Evolutionary conservation across 2,888 invertebrate species (phyloP).

Genomic region (Willowsia nigromaculata): DNA sequence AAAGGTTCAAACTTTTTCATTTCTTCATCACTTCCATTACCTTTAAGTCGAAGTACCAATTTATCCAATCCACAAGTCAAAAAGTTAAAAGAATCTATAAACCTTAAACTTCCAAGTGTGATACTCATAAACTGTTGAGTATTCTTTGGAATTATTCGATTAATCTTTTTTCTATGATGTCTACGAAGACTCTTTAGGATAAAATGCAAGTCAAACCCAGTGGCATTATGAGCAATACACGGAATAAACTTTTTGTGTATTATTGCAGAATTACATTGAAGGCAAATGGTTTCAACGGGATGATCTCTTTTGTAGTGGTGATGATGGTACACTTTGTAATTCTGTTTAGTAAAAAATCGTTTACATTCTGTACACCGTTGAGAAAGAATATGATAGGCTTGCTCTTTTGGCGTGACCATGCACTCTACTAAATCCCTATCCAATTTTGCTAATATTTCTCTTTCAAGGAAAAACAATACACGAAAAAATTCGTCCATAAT

Average conservation of each 20-base stretch:
- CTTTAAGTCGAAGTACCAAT: not conserved
- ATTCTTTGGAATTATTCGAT: slow-evolving; percentile 37
- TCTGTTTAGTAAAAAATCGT: not conserved
- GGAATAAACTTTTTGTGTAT: not conserved
- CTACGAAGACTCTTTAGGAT: not conserved
- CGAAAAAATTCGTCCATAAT: not conserved
- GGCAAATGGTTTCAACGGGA: not conserved
- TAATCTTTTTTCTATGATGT: not conserved
- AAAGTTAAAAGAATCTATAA: slow-evolving; percentile 31
- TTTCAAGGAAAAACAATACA: not conserved
- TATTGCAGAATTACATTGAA: not conserved
- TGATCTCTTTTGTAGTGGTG: not conserved
- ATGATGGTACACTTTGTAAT: not conserved
- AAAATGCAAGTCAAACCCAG: not conserved
- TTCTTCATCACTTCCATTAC: not conserved
- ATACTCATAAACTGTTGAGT: slow-evolving; percentile 28
- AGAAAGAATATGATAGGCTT: too few relatives aligned
- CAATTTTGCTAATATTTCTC: too few relatives aligned
- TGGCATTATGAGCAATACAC: not conserved
- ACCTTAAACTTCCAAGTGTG: not conserved
- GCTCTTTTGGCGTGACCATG: too few relatives aligned
- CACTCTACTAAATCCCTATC: too few relatives aligned
- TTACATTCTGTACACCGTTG: slow-evolving; percentile 5
- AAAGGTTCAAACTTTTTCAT: not conserved
- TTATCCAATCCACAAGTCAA: not conserved